Evolutionary conservation across 2,797 vertebrate species (phyloP).

Genomic region (Mormyrus proboscirostris): DNA sequence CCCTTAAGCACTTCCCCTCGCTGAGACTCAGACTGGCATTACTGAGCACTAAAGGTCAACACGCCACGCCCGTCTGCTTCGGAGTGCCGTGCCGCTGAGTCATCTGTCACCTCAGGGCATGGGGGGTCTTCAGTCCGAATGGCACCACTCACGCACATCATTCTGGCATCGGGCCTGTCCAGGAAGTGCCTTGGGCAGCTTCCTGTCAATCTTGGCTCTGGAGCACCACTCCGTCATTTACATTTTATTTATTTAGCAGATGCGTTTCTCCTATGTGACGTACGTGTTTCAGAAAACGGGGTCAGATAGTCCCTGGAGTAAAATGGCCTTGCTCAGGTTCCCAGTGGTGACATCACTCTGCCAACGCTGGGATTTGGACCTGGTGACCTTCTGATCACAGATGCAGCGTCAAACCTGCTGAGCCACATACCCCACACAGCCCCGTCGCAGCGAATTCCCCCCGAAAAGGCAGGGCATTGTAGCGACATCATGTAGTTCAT

Average conservation of each 20-base stretch:
- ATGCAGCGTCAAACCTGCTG: background rate
- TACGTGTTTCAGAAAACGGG: background rate
- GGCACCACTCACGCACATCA: background rate
- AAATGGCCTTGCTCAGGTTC: background rate
- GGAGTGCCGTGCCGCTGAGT: background rate
- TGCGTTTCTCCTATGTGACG: background rate
- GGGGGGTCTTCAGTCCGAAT: background rate
- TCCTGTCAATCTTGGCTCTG: background rate
- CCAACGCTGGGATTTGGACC: background rate
- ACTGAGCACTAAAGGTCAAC: slow-evolving; percentile 23
- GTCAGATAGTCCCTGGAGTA: background rate
- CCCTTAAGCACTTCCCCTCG: slow-evolving; percentile 20
- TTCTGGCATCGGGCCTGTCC: background rate
- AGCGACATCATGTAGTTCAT: background rate
- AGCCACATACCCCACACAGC: background rate
- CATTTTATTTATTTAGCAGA: background rate
- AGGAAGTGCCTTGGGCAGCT: background rate
- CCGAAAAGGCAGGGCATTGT: background rate
- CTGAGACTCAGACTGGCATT: slow-evolving; percentile 12
- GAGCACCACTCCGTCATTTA: background rate
- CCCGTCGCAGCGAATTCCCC: background rate
- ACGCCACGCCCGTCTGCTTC: background rate
- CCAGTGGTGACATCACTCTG: background rate
- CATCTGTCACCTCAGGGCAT: background rate
- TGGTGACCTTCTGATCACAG: background rate